Evolutionary conservation across 92 coral and sea anemone genomes (phyloP).

Genomic region (Hydrozoanthus gracilis): DNA sequence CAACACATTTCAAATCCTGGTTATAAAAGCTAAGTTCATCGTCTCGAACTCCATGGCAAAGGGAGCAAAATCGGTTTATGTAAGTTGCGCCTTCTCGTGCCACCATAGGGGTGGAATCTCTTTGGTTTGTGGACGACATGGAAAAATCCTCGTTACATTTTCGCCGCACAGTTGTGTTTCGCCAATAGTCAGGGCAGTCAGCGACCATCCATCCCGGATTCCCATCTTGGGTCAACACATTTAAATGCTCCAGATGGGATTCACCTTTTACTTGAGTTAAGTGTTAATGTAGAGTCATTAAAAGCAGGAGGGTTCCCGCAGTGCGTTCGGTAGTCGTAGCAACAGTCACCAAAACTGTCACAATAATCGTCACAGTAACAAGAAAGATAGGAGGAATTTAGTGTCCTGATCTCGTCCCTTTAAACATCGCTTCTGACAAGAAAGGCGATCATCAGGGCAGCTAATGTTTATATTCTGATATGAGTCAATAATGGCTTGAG

Average conservation of each 20-base stretch:
- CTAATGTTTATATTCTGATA: not conserved
- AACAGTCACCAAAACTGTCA: not conserved
- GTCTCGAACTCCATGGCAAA: conserved; percentile 43
- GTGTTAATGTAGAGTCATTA: not conserved
- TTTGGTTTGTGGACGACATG: conserved; percentile 6
- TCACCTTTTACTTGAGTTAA: not conserved
- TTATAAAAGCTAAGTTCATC: not conserved
- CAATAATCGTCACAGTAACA: conserved; percentile 1
- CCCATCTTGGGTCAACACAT: not conserved
- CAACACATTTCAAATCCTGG: not conserved
- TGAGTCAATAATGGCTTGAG: not conserved
- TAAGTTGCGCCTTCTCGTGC: conserved; percentile 52
- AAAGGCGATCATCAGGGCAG: not conserved
- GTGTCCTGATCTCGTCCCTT: not conserved
- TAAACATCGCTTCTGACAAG: not conserved
- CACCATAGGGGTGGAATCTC: conserved; percentile 52
- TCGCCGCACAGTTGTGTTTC: not conserved
- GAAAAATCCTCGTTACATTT: not conserved
- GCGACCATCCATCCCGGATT: conserved; percentile 21
- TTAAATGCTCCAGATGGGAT: not conserved
- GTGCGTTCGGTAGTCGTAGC: conserved; percentile 1
- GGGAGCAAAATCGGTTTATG: conserved; percentile 63
- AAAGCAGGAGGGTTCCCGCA: not conserved
- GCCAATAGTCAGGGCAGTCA: not conserved
- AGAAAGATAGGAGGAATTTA: not conserved